Evolutionary conservation across 1,140 invertebrate species (phyloP).

Genomic region (Melanaphis sacchari): DNA sequence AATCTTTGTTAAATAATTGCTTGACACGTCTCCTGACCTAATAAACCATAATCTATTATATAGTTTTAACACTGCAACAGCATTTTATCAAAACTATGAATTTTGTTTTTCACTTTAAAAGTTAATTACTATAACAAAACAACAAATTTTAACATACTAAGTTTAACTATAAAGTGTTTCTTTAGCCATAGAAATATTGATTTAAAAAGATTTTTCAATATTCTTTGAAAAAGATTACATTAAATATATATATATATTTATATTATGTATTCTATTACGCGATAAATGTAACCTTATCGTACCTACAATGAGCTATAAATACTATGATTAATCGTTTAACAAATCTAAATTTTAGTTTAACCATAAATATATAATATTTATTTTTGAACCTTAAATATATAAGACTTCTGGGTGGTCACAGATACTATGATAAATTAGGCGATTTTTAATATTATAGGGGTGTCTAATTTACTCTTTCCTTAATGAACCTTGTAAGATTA

Average conservation of each 20-base stretch:
- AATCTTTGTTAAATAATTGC: not conserved
- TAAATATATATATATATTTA: not conserved
- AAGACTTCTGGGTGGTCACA: not conserved
- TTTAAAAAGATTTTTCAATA: not conserved
- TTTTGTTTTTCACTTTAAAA: not conserved
- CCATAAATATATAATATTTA: not conserved
- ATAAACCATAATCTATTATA: not conserved
- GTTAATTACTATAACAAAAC: not conserved
- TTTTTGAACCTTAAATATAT: not conserved
- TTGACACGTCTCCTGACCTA: not conserved
- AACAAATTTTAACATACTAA: not conserved
- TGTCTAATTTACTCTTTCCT: not conserved
- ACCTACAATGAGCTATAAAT: not conserved
- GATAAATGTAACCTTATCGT: not conserved
- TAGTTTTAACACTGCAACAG: not conserved
- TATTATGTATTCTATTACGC: not conserved
- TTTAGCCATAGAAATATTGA: not conserved
- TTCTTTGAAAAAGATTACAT: not conserved
- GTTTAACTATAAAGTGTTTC: not conserved
- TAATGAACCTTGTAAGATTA: not conserved
- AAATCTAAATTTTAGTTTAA: not conserved
- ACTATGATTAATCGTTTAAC: not conserved
- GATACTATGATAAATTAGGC: not conserved
- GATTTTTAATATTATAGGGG: not conserved
- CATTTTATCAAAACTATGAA: not conserved